Evolutionary conservation across 2,888 invertebrate species (phyloP).

Genomic region (Ophion costatus): DNA sequence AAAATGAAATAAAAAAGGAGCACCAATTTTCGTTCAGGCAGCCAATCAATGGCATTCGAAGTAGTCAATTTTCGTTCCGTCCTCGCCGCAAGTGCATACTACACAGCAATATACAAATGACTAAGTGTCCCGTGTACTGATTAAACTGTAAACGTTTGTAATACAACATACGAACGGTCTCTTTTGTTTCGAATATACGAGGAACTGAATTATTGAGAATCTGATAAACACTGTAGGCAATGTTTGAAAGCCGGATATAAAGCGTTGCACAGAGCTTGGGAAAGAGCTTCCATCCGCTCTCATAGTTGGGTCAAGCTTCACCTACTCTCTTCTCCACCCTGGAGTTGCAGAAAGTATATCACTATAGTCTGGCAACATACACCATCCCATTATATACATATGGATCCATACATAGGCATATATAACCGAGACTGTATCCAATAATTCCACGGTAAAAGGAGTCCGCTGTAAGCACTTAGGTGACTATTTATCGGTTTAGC

Average conservation of each 20-base stretch:
- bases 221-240: conserved; percentile 62
- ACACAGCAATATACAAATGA: background rate
- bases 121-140: background rate
- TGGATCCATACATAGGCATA: conserved; percentile 6
- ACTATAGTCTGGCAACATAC: background rate
- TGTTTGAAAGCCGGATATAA: conserved; percentile 65
- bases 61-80: too few species aligned
- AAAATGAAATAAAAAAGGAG: too few species aligned
- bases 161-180: conserved; percentile 15
- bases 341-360: conserved; percentile 44
- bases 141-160: conserved; percentile 11
- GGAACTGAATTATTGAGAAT: conserved; percentile 60
- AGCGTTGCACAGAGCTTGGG: conserved; percentile 43
- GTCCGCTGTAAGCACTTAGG: conserved; percentile 66
- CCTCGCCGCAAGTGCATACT: too few species aligned
- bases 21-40: too few species aligned
- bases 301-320: conserved; percentile 43
- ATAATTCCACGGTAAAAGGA: conserved; percentile 66
- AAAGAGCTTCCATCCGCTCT: conserved; percentile 52
- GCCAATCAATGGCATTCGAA: too few species aligned
- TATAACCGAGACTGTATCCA: conserved; percentile 53
- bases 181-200: conserved; percentile 51
- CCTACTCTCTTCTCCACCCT: conserved; percentile 10
- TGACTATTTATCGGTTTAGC: conserved; percentile 61
- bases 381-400: background rate